Evolutionary conservation across 2,113 vertebrate species (phyloP).

Genomic region (Urocynchramus pylzowi): DNA sequence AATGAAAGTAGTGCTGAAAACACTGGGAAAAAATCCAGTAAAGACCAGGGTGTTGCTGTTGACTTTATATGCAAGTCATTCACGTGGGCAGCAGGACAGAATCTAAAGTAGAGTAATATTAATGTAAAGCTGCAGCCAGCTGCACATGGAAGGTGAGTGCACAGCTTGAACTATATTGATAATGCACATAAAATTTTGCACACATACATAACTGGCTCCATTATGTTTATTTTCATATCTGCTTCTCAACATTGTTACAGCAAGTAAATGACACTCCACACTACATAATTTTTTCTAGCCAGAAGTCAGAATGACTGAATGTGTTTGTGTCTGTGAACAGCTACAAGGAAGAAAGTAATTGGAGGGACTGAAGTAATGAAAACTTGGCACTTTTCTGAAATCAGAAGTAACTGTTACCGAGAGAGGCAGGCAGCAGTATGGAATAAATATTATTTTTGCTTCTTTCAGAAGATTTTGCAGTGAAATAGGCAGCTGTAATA

Average conservation of each 20-base stretch:
- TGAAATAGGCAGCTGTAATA: background rate
- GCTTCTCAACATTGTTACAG: background rate
- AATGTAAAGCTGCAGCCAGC: background rate
- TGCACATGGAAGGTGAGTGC: background rate
- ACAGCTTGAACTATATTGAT: background rate
- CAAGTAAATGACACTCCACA: background rate
- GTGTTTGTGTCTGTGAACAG: background rate
- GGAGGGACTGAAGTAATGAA: background rate
- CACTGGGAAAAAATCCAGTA: rapidly evolving
- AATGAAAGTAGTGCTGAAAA: background rate
- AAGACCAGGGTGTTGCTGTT: background rate
- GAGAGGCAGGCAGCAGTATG: background rate
- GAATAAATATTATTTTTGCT: background rate
- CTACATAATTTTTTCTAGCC: background rate
- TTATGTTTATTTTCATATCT: background rate
- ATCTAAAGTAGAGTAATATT: background rate
- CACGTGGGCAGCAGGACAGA: background rate
- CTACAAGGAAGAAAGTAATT: background rate
- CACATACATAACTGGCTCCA: background rate
- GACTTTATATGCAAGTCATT: background rate
- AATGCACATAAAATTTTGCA: background rate
- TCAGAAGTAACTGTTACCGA: background rate
- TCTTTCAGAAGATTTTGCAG: background rate
- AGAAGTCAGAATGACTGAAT: background rate
- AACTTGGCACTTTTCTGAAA: background rate